Conservation (phyloP, 1,140 invertebrate species). For the Tetramorium simillimum region DNA sequence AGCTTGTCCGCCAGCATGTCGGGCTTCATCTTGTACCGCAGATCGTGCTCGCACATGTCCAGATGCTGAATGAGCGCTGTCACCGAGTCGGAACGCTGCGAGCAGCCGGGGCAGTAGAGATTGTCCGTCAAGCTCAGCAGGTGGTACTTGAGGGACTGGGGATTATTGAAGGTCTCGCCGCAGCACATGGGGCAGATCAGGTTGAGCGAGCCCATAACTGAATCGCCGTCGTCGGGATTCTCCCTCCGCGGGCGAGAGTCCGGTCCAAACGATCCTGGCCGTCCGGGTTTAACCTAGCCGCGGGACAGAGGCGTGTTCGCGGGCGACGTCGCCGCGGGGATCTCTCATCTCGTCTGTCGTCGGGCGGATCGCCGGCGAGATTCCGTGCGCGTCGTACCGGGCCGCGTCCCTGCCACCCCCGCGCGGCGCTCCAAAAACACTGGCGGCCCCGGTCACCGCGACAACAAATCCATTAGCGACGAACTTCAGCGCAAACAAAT, state of each 20-base stretch:
- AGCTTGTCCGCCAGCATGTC: constrained; percentile 11
- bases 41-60: constrained; percentile 79
- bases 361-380: constrained; percentile 31
- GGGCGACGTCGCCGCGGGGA: constrained; percentile 7
- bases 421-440: background rate
- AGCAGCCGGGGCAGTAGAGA: constrained; percentile 87
- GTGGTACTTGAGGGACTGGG: constrained; percentile 87
- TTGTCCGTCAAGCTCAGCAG: constrained; percentile 87
- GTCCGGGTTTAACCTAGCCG: constrained; percentile 65
- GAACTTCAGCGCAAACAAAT: constrained; percentile 86
- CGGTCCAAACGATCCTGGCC: background rate
- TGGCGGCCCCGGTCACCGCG: constrained; percentile 23
- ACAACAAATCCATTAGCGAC: constrained; percentile 77
- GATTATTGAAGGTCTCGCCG: constrained; percentile 86
- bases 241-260: no score
- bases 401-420: background rate
- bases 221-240: no score
- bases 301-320: constrained; percentile 22
- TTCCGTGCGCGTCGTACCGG: background rate
- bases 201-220: constrained; percentile 85
- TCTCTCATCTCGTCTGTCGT: background rate
- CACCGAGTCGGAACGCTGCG: constrained; percentile 84
- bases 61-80: constrained; percentile 86
- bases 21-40: background rate
- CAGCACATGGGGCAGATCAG: constrained; percentile 89